Percentiles rank a stretch among this genome's conserved stretches.
Conservation (phyloP, 1,140 invertebrate species). For the Samia ricini region DNA sequence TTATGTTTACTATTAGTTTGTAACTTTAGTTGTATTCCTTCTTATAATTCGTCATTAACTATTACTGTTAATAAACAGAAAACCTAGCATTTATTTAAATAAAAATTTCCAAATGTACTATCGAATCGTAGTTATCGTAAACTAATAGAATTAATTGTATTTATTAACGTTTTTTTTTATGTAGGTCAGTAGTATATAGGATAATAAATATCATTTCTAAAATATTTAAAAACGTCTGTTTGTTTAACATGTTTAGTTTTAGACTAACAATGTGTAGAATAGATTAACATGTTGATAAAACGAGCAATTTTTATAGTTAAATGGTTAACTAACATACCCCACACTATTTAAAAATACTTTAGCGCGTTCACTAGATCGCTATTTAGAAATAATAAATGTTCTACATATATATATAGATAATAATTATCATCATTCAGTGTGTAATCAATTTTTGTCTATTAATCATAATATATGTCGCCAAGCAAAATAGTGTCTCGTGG, state of each 20-base stretch:
- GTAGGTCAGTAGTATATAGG: conserved; percentile 65
- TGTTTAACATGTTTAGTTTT: conserved; percentile 77
- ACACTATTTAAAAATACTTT: conserved; percentile 43
- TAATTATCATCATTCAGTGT: conserved; percentile 39
- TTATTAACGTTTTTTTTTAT: conserved; percentile 65
- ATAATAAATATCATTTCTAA: conserved; percentile 75
- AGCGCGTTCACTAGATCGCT: conserved; percentile 47
- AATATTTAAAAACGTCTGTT: conserved; percentile 74
- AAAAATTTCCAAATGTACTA: conserved; percentile 44
- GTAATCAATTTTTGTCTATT: conserved; percentile 26
- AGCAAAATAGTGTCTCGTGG: conserved; percentile 75
- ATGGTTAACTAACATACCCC: conserved; percentile 63
- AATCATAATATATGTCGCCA: conserved; percentile 55
- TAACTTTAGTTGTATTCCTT: conserved; percentile 45
- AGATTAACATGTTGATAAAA: conserved; percentile 65
- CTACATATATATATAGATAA: conserved; percentile 47
- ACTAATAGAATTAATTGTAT: conserved; percentile 74
- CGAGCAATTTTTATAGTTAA: conserved; percentile 36
- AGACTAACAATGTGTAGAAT: conserved; percentile 76
- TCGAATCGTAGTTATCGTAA: conserved; percentile 59
- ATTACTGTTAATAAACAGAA: conserved; percentile 47
- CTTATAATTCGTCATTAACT: conserved; percentile 34
- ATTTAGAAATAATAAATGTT: conserved; percentile 50
- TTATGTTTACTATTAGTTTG: conserved; percentile 56
- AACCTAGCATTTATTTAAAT: conserved; percentile 41